Evolutionary conservation across 2,113 vertebrate species (phyloP).

Genomic region (Rhombomys opimus): DNA sequence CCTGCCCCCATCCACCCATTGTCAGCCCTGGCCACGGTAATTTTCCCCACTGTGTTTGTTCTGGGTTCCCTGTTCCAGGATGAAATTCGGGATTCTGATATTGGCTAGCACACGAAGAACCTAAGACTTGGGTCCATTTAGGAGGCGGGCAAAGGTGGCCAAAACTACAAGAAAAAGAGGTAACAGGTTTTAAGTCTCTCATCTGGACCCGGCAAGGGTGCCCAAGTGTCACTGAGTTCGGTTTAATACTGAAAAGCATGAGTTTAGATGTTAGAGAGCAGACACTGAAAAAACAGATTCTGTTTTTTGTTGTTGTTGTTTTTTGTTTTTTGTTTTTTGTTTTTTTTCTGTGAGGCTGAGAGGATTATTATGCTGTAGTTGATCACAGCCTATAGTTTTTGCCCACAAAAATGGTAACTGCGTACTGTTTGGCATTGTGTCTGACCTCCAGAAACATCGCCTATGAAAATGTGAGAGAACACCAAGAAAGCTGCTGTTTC

Average conservation of each 20-base stretch:
- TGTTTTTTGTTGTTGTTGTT: no score
- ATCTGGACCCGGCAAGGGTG: neutral
- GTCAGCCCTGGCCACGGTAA: slow-evolving; percentile 12
- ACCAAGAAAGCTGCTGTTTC: neutral
- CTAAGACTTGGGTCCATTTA: neutral
- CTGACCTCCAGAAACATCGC: neutral
- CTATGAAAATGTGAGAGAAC: neutral
- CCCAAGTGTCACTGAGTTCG: neutral
- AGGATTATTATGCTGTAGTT: neutral
- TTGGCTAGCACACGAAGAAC: slow-evolving; percentile 37
- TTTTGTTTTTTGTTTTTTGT: neutral
- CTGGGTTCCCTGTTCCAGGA: neutral
- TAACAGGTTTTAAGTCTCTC: neutral
- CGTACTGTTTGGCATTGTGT: neutral
- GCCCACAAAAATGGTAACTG: neutral
- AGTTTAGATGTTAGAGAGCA: no score
- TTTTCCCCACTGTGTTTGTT: slow-evolving; percentile 65
- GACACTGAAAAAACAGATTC: neutral
- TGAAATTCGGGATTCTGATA: slow-evolving; percentile 53
- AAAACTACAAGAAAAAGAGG: neutral
- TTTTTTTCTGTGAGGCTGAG: neutral
- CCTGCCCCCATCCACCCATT: slow-evolving; percentile 44
- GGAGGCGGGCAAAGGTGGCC: neutral
- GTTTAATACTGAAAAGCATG: neutral
- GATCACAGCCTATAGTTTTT: neutral